Base-by-base conservation (phyloP, 2,888 invertebrate genomes). In the Cephus sareptanus region DNA sequence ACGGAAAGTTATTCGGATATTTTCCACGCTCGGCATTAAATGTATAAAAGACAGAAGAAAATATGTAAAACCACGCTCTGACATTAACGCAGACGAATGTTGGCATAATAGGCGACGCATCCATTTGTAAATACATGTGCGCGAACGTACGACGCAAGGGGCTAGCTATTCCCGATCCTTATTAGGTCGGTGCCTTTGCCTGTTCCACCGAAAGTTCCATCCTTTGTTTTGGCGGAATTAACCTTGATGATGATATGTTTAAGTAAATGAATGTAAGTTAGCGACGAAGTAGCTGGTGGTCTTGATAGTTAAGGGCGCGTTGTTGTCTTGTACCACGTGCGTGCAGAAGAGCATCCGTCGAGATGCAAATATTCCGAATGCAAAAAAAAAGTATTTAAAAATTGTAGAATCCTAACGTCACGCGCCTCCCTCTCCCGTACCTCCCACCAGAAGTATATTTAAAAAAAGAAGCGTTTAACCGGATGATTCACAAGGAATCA, bases 111-210 rank as follows among this genome's bases (percentile, higher is more conserved):
- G 69, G 40, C 69, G 69, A 73, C 31, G 71, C 75, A 69, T 79
- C 73, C 74, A 79, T 79, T 79, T 79, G 79, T 79, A 79, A 79
- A 79, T 79, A 79, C 56, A 69, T 70, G 68, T 79, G 79, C 74
- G 79, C 76, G 74, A 76, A 79, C 73, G 69, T 74, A 74, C 37
- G n/a, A 69, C 15, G 69, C 37, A 35, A 77, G 40, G 31, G 31
- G 69, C 75, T 75, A 69, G 74, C 12, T 69, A 74, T 23, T 71
- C 31, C 33, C 33, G 37, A 74, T 35, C 30, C 74, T 35, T 30
- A 76, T 77, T 79, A 70, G 73, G 69, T 79, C 76, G 74, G 76
- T 76, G 76, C 37, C 76, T 70, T 74, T 74, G 74, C 56, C 56
- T 40, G 69, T 76, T 76, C 73, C 68, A 79, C 73, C 76, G 74